Conservation (phyloP, 2,888 invertebrate genomes). For the Leptinotarsa tumamoca region DNA sequence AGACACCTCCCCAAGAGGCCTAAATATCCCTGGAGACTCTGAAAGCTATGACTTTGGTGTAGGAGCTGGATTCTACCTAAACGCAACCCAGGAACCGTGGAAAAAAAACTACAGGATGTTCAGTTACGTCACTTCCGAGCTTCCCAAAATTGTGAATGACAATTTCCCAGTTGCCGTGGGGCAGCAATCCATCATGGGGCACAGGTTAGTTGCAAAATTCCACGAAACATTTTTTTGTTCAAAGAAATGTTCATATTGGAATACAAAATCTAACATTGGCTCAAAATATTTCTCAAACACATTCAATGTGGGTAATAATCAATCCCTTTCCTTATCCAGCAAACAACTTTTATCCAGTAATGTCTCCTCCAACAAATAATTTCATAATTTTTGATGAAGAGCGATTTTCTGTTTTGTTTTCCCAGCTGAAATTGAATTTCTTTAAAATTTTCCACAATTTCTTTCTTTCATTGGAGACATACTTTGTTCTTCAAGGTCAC, state of each 20-base stretch:
- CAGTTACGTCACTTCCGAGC: slow-evolving; percentile 90
- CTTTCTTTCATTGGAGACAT: no score
- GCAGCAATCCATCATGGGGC: slow-evolving; percentile 83
- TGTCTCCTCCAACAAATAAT: no score
- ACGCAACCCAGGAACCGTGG: slow-evolving; percentile 94
- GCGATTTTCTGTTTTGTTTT: no score
- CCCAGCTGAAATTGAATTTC: no score
- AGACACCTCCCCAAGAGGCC: slow-evolving; percentile 94
- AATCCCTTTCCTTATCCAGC: background rate
- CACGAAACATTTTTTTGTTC: no score
- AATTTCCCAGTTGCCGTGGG: slow-evolving; percentile 78
- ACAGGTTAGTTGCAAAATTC: slow-evolving; percentile 69
- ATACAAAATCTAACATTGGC: no score
- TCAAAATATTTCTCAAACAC: background rate
- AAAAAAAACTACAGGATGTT: slow-evolving; percentile 94
- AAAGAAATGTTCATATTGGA: no score
- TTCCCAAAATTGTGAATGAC: slow-evolving; percentile 79
- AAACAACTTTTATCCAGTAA: no score
- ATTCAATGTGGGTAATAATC: background rate
- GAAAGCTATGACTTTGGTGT: slow-evolving; percentile 95
- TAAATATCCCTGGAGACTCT: slow-evolving; percentile 90
- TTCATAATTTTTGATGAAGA: no score
- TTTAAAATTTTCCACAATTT: no score
- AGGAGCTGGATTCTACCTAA: slow-evolving; percentile 95
- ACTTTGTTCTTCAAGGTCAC: no score